phyloP scores from a whole-genome alignment of 2,113 vertebrate genomes.

The Oncorhynchus mykiss region DNA sequence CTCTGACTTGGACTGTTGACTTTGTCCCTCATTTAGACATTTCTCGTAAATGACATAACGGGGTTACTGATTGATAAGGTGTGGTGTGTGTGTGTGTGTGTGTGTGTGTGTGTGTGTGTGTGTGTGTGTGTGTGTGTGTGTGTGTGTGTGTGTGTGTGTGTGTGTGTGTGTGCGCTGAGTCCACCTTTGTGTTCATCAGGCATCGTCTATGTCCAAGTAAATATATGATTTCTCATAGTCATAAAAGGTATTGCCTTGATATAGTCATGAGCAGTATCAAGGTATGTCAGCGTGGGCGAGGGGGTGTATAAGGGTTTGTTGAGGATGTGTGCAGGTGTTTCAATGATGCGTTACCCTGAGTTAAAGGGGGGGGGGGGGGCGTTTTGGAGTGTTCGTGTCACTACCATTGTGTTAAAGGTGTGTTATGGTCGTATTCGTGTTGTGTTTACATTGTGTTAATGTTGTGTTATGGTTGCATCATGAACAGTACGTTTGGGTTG shows the following conservation, averaged over 20 bases:
- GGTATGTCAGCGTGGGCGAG: too few species aligned
- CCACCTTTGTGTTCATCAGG: neutral
- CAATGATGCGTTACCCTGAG: too few species aligned
- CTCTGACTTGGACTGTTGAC: too few species aligned
- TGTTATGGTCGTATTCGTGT: neutral
- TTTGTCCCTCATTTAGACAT: neutral
- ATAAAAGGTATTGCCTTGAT: neutral
- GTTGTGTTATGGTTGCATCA: neutral
- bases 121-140: neutral
- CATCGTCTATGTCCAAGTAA: neutral
- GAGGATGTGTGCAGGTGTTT: too few species aligned
- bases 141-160: too few species aligned
- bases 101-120: too few species aligned
- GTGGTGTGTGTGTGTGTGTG: neutral
- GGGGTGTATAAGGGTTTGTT: neutral
- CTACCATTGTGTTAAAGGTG: too few species aligned
- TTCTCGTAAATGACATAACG: neutral
- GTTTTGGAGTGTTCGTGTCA: too few species aligned
- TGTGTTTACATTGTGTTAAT: neutral
- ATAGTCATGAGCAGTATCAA: too few species aligned
- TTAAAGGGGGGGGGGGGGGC: neutral
- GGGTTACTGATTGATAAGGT: constrained; percentile 40
- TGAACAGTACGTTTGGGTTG: too few species aligned
- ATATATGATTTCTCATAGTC: neutral
- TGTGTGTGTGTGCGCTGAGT: too few species aligned